phyloP scores from a whole-genome alignment of 2,797 vertebrate genomes.

The Glossophaga mutica region DNA sequence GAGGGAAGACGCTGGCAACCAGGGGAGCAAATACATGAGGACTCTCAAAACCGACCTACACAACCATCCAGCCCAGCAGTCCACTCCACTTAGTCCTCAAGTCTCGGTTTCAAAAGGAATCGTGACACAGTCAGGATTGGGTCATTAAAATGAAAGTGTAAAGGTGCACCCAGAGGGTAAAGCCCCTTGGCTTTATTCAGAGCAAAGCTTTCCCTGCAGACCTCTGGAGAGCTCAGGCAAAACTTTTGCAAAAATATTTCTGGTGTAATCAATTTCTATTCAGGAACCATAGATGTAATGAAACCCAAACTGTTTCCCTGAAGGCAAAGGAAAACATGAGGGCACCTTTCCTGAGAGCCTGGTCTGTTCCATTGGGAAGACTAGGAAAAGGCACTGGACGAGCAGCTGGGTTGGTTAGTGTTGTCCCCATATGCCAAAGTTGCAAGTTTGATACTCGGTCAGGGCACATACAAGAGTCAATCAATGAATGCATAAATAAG shows the following conservation, averaged over 20 bases:
- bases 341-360: not conserved
- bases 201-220: not conserved
- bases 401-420: not conserved
- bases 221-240: not conserved
- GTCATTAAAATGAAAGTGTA: not conserved
- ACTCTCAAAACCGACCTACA: not conserved
- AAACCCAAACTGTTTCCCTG: not conserved
- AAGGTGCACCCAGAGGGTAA: not conserved
- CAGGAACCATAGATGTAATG: not conserved
- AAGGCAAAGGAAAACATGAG: not conserved
- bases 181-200: not conserved
- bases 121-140: rapidly evolving
- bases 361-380: not conserved
- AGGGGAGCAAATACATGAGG: not conserved
- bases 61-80: not conserved
- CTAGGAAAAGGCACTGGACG: not conserved
- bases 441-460: not conserved
- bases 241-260: not conserved
- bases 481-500: not conserved
- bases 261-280: not conserved
- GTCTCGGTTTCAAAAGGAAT: not conserved
- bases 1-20: not conserved
- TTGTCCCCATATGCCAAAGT: not conserved
- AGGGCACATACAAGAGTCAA: not conserved
- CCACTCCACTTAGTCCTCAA: not conserved